phyloP scores from a whole-genome alignment of 2,113 vertebrate genomes.

The Edolisoma coerulescens region DNA sequence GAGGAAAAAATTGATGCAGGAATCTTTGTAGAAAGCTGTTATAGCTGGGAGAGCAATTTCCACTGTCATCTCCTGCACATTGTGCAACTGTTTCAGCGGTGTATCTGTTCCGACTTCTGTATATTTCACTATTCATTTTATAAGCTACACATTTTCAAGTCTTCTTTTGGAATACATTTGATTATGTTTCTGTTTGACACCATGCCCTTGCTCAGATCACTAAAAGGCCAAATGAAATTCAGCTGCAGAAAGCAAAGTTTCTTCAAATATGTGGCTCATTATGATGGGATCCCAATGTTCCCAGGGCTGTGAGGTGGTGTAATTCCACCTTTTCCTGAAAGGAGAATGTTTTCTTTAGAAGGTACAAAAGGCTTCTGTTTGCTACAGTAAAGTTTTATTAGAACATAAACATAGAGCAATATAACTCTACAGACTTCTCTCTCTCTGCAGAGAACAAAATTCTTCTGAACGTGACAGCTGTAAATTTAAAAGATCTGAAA shows the following conservation, averaged over 20 bases:
- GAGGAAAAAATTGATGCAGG: background rate
- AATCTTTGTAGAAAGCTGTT: background rate
- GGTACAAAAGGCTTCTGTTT: slow-evolving; percentile 24
- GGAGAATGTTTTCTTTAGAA: background rate
- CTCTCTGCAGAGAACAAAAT: background rate
- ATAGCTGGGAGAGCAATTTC: background rate
- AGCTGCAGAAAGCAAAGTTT: background rate
- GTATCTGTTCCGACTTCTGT: background rate
- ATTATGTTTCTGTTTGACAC: background rate
- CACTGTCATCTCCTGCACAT: background rate
- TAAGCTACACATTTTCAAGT: background rate
- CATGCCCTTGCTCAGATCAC: background rate
- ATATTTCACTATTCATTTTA: background rate
- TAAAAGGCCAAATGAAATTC: background rate
- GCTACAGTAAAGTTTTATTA: background rate
- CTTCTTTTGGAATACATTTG: background rate
- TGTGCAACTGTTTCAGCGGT: background rate
- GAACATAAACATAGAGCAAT: background rate
- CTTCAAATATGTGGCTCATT: background rate
- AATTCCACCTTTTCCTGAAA: background rate
- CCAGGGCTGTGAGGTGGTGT: background rate
- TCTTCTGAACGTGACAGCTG: background rate
- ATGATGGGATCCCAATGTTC: background rate
- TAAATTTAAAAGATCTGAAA: background rate
- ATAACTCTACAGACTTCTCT: background rate